Evolutionary conservation across 2,888 invertebrate genomes (phyloP), one percentile per base, ranked within the genome.

Genomic region (Parthenolecanium corni): DNA sequence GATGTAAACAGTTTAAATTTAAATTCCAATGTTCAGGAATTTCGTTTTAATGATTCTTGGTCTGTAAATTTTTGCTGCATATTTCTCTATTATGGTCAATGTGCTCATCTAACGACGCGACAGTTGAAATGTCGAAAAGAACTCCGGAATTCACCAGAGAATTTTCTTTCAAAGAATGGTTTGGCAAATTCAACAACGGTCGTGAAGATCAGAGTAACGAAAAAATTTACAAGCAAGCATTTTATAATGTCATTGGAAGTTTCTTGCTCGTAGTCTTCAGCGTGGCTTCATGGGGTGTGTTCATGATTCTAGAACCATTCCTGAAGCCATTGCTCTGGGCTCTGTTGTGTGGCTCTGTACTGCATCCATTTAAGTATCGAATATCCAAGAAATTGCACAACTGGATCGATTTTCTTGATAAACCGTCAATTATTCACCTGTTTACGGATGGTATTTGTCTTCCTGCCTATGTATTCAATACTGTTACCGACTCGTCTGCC

Each of bases 321-420:
- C 82, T 97, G 38, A 86, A 90, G 68, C 95, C 97, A 0, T 75
- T 98, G 61, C 80, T 96, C 68, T 98, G 97, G 97, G 95, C 97
- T 0, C 77, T 94, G 64, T 77, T 98, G 36, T 90, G 94, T 70
- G 98, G 98, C n/a, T 93, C 95, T 0, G 87, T 95, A 42, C 78
- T 97, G n/a, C 92, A 94, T 74, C 97, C 97, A 0, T 86, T 94
- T 71, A 97, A 97, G 74, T 81, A 85, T 66, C 83, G 82, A 63
- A 74, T 95, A 49, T 84, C 91, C 0, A 82, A 82, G 65, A 77
- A 81, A 65, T 78, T 91, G 21, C 83, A 86, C 69, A 79, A 81
- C 67, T 93, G 93, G 92, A 85, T 91, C 71, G 78, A 62, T 47
- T 53, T 52, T 3, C 38, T 64, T 47, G 24, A 62, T 31, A 63